Percentiles rank a stretch among this genome's conserved stretches.
phyloP scores from a whole-genome alignment of 2,888 invertebrate genomes.

The Callimorpha dominula region DNA sequence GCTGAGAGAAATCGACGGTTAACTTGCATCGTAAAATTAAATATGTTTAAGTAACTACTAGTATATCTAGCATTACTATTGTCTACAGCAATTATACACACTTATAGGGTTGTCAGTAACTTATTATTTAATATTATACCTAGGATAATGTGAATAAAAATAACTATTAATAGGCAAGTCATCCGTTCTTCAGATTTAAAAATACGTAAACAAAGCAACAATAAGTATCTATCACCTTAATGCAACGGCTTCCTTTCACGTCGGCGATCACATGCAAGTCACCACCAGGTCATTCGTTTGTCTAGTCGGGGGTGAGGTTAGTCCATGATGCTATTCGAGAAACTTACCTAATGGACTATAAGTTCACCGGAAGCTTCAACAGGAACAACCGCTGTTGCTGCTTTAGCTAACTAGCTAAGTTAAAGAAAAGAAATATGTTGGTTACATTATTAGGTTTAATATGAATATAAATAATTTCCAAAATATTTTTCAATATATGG shows the following conservation, averaged over 20 bases:
- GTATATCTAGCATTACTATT: conserved; percentile 27
- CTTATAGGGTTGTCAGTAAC: conserved; percentile 1
- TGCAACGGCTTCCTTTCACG: neutral
- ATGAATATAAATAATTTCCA: too few relatives aligned
- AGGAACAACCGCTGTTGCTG: too few relatives aligned
- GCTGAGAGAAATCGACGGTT: conserved; percentile 3
- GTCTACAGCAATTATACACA: conserved; percentile 36
- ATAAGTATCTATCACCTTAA: neutral
- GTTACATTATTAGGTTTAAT: too few relatives aligned
- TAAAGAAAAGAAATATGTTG: too few relatives aligned
- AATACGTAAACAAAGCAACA: neutral
- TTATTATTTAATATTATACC: neutral
- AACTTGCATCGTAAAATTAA: conserved; percentile 3
- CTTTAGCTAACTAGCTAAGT: too few relatives aligned
- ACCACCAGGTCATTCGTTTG: neutral
- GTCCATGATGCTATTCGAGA: neutral
- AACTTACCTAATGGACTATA: too few relatives aligned
- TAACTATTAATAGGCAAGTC: neutral
- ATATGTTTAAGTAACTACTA: neutral
- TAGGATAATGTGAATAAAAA: neutral
- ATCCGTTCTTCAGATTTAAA: neutral
- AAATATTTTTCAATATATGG: too few relatives aligned
- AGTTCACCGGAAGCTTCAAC: too few relatives aligned
- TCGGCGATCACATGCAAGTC: neutral
- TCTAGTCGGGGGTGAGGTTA: neutral